Evolutionary conservation across 1,140 invertebrate species (phyloP), one percentile per base, ranked within the genome.

Genomic region (Oncopodura yosiiana): DNA sequence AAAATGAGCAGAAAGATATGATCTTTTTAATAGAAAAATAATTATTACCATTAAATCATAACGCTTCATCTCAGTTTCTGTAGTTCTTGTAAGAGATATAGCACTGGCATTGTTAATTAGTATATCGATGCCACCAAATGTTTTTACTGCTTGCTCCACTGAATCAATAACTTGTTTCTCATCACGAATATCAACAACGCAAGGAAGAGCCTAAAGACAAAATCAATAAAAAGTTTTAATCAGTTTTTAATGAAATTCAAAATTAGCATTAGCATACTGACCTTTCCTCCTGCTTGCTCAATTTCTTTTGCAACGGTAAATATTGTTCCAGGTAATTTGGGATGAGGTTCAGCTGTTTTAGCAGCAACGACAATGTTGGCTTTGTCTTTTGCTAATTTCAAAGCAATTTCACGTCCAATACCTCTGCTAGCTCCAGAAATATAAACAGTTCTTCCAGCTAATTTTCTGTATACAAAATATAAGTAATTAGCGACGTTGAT

Each of bases 261-360:
- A n/a, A n/a, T n/a, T n/a, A n/a, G n/a, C n/a, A n/a, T n/a, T n/a
- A n/a, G n/a, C n/a, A n/a, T n/a, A n/a, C n/a, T n/a, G n/a, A n/a
- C n/a, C 23, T 49, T 84, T 11, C 94, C 94, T 45, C 94, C 94
- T 42, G 80, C 81, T 59, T 65, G 74, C 69, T 72, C 78, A 87
- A 92, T 84, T 80, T 99, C 94, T 78, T 94, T 81, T 8, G 93
- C 94, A 44, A 94, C 90, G 3, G 89, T 82, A 71, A 91, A 98
- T 70, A 99, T 97, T 16, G 95, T 99, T 55, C 95, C 95, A n/a
- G 91, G 88, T 42, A 99, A 71, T 74, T 96, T 98, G 6, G 94
- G 91, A 81, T 99, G 92, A 1, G 89, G 81, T 64, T 89, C 82
- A 1, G 85, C 86, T n/a, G 93, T 98, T 78, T 97, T 98, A 1